Evolutionary conservation across 2,888 invertebrate genomes (phyloP).

Genomic region (Eupithecia subumbrata): DNA sequence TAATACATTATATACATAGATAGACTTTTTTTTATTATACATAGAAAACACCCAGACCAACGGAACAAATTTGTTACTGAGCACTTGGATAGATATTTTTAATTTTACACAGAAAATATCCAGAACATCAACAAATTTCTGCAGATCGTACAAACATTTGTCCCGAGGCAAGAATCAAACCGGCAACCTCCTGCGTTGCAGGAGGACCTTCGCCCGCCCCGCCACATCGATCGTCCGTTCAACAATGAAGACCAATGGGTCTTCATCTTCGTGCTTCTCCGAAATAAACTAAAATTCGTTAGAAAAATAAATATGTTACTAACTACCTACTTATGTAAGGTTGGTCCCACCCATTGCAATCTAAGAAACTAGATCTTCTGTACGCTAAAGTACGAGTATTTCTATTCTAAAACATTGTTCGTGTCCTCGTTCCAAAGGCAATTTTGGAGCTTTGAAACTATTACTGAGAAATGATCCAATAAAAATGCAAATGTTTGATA

Average conservation of each 20-base stretch:
- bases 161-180: no score
- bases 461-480: constrained; percentile 33
- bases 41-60: no score
- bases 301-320: neutral
- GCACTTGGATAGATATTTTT: no score
- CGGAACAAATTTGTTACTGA: no score
- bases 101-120: no score
- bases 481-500: constrained; percentile 33
- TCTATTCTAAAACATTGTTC: constrained; percentile 13
- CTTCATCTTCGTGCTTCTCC: neutral
- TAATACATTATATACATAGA: no score
- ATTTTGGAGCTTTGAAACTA: constrained; percentile 25
- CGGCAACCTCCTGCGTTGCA: no score
- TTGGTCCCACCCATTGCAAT: neutral
- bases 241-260: neutral
- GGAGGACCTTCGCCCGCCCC: no score
- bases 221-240: neutral
- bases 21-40: no score
- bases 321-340: neutral
- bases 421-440: constrained; percentile 18
- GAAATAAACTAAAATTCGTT: neutral
- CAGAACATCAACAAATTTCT: no score
- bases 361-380: neutral
- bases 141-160: no score
- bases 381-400: neutral